Percentiles rank a stretch among this genome's conserved stretches.
Evolutionary conservation across 2,797 vertebrate species (phyloP).

Genomic region (Fistularia commersonii): DNA sequence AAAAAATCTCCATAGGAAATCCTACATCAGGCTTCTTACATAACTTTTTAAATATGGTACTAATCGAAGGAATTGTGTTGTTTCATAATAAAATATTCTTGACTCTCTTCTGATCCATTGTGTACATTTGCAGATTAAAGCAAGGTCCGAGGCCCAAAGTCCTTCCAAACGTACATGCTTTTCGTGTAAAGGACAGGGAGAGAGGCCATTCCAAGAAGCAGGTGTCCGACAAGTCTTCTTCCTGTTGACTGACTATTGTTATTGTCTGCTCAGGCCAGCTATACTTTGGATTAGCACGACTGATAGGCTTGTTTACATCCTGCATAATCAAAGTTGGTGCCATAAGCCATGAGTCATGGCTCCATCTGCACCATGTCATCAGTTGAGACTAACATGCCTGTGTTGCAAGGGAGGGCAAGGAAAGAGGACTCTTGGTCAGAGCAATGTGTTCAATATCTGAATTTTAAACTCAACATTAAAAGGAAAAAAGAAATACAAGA

Average conservation of each 20-base stretch:
- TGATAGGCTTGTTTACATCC: constrained; percentile 71
- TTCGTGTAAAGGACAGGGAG: constrained; percentile 34
- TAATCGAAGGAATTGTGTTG: neutral
- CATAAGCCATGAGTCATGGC: constrained; percentile 63
- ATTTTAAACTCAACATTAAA: too few relatives aligned
- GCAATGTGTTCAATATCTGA: too few relatives aligned
- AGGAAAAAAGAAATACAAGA: too few relatives aligned
- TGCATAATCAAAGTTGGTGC: constrained; percentile 52
- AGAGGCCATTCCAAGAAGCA: constrained; percentile 52
- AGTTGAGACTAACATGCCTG: constrained; percentile 30
- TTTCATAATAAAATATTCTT: neutral
- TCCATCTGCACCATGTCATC: constrained; percentile 57
- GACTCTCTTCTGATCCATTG: constrained; percentile 4
- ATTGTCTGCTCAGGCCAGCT: constrained; percentile 49
- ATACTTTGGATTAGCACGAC: constrained; percentile 65
- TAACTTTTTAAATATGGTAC: neutral
- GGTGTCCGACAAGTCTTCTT: constrained; percentile 58
- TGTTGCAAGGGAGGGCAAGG: constrained; percentile 13
- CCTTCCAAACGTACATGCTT: constrained; percentile 14
- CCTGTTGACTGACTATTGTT: constrained; percentile 54
- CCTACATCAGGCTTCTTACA: too few relatives aligned
- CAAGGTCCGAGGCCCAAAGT: constrained; percentile 5
- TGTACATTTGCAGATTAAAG: constrained; percentile 25
- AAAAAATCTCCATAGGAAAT: too few relatives aligned
- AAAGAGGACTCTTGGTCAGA: neutral